These are phyloP conservation scores for Bambusicola thoracicus DNA, from an alignment of 2,113 vertebrate species.

Conservation along the genomic window DNA sequence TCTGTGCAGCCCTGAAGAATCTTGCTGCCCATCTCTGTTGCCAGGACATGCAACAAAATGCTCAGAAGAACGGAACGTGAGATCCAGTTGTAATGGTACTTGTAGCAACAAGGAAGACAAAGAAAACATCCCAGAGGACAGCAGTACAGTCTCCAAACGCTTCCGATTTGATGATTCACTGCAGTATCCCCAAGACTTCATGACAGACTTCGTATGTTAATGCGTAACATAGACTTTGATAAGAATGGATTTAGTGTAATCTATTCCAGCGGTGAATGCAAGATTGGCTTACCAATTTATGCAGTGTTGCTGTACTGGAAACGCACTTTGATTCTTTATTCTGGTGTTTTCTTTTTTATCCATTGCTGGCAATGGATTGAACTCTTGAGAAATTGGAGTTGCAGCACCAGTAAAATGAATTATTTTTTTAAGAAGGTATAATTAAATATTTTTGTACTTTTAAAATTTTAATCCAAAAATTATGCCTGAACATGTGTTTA, in stretches of 20 bases:
- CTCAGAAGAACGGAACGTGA: slow-evolving; percentile 79
- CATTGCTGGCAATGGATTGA: slow-evolving; percentile 72
- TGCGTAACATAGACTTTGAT: background rate
- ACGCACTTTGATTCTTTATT: slow-evolving; percentile 73
- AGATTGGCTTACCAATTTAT: slow-evolving; percentile 26
- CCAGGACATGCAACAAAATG: slow-evolving; percentile 63
- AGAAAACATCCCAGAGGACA: slow-evolving; percentile 90
- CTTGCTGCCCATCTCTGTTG: slow-evolving; percentile 53
- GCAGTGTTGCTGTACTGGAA: slow-evolving; percentile 65
- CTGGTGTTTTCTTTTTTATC: slow-evolving; percentile 47
- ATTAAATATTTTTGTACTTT: slow-evolving; percentile 73
- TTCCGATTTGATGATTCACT: slow-evolving; percentile 88
- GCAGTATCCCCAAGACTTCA: slow-evolving; percentile 75
- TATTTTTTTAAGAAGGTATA: slow-evolving; percentile 62
- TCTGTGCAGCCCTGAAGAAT: slow-evolving; percentile 65
- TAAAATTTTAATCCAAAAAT: slow-evolving; percentile 47
- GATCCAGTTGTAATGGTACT: slow-evolving; percentile 75
- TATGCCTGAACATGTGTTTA: background rate
- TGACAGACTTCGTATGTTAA: slow-evolving; percentile 77
- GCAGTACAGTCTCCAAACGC: slow-evolving; percentile 83
- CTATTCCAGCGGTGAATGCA: slow-evolving; percentile 10
- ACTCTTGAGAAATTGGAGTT: background rate
- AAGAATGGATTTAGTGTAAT: slow-evolving; percentile 39
- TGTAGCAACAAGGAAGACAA: slow-evolving; percentile 87
- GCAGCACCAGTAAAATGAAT: slow-evolving; percentile 29